Conservation (phyloP, 2,888 invertebrate genomes). For the Eupithecia subfuscata region DNA sequence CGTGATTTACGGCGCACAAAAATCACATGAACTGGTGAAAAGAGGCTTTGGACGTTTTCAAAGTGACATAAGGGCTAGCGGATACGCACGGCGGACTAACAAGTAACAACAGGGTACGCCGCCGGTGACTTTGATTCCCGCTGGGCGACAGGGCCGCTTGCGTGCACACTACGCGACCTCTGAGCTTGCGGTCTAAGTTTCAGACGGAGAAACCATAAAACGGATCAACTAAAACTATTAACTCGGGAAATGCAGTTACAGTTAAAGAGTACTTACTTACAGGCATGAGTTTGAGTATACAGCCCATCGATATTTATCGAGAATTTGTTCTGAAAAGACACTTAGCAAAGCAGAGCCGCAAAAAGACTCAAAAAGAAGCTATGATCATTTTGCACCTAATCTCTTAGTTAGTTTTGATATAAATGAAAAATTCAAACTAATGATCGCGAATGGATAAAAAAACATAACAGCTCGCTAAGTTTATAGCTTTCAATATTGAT, state of each 20-base stretch:
- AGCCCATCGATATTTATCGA: neutral
- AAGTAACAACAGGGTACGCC: slow-evolving; percentile 61
- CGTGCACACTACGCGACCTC: slow-evolving; percentile 61
- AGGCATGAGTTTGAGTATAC: neutral
- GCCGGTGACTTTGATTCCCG: slow-evolving; percentile 73
- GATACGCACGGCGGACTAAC: slow-evolving; percentile 60
- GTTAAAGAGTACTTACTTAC: neutral
- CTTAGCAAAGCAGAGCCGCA: neutral
- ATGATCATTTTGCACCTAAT: slow-evolving; percentile 9
- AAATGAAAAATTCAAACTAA: slow-evolving; percentile 5
- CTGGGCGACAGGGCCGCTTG: slow-evolving; percentile 73
- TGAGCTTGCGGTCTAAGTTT: slow-evolving; percentile 49
- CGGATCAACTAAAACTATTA: neutral
- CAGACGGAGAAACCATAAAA: neutral
- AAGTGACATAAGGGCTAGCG: slow-evolving; percentile 54
- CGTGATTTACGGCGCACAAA: slow-evolving; percentile 44
- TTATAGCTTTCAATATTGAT: slow-evolving; percentile 24
- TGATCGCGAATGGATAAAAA: slow-evolving; percentile 18
- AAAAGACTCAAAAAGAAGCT: neutral
- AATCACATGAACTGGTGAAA: slow-evolving; percentile 37
- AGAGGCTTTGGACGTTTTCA: slow-evolving; percentile 30
- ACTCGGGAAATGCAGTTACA: neutral
- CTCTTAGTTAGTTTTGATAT: slow-evolving; percentile 15
- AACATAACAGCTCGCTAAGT: slow-evolving; percentile 18
- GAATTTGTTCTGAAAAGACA: neutral